Percentiles rank a stretch among this genome's conserved stretches.
Conservation (phyloP, 1,140 invertebrate species). For the Dendrolimus kikuchii region DNA sequence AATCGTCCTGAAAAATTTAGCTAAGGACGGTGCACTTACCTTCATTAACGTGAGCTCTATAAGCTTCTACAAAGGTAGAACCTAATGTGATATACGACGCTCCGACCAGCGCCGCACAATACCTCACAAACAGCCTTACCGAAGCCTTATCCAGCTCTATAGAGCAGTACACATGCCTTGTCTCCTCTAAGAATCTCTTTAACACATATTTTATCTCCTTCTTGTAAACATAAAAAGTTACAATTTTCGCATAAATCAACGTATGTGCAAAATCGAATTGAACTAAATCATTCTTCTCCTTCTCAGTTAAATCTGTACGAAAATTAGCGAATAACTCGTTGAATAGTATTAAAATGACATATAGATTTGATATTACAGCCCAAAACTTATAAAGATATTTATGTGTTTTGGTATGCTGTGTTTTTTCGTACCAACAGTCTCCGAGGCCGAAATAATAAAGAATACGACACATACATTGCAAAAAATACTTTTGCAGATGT, state of each 20-base stretch:
- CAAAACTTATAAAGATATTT: constrained; percentile 20
- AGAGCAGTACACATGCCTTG: constrained; percentile 9
- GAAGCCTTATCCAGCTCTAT: constrained; percentile 18
- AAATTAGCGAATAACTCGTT: constrained; percentile 24
- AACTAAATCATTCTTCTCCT: constrained; percentile 32
- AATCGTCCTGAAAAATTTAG: no score
- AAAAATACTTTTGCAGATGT: constrained; percentile 29
- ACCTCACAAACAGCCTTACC: constrained; percentile 17
- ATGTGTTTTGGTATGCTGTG: constrained; percentile 1
- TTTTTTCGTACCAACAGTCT: constrained; percentile 34
- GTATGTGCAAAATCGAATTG: constrained; percentile 29
- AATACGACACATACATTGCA: constrained; percentile 25
- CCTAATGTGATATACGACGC: constrained; percentile 15
- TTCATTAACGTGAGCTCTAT: constrained; percentile 25
- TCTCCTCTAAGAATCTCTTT: constrained; percentile 23
- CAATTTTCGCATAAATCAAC: constrained; percentile 18
- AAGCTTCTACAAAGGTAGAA: constrained; percentile 15
- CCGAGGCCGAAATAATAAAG: constrained; percentile 32
- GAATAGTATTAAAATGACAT: constrained; percentile 15
- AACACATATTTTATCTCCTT: constrained; percentile 16
- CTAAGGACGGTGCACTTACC: constrained; percentile 20
- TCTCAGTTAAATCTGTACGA: constrained; percentile 19
- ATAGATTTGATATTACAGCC: constrained; percentile 21
- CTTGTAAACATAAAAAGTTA: constrained; percentile 21
- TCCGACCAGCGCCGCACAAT: constrained; percentile 11